Conservation (phyloP, 2,797 vertebrate genomes). For the Rhinatrema bivittatum region DNA sequence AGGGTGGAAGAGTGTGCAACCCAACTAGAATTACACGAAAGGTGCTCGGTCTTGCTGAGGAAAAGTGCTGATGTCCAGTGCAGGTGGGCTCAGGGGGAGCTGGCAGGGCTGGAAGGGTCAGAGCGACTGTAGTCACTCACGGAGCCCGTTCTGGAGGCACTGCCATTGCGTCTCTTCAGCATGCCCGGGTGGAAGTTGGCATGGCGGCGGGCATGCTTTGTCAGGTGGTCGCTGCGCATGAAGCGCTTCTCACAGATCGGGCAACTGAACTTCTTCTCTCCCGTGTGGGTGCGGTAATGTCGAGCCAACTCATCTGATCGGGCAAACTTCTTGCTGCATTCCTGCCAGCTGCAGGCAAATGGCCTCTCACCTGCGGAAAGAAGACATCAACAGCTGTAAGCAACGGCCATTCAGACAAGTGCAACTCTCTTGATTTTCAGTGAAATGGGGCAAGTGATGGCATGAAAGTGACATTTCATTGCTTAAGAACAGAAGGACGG, state of each 20-base stretch:
- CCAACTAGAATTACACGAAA: constrained; percentile 27
- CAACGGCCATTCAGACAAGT: not conserved
- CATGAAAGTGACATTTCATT: not conserved
- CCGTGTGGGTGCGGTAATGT: constrained; percentile 95
- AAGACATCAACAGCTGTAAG: constrained; percentile 1
- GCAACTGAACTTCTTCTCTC: constrained; percentile 94
- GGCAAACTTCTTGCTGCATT: constrained; percentile 95
- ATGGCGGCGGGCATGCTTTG: constrained; percentile 91
- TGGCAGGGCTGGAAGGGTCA: constrained; percentile 87
- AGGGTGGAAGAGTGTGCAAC: constrained; percentile 24
- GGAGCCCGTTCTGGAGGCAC: constrained; percentile 72
- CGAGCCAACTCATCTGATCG: constrained; percentile 93
- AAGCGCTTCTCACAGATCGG: constrained; percentile 95
- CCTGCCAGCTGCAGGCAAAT: constrained; percentile 91
- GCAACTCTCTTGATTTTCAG: accelerated
- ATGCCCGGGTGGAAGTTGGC: constrained; percentile 90
- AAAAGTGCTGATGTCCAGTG: constrained; percentile 62
- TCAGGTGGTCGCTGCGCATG: constrained; percentile 97
- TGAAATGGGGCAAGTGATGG: accelerated
- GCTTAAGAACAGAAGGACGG: no score
- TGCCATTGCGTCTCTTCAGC: constrained; percentile 75
- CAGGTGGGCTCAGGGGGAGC: constrained; percentile 77
- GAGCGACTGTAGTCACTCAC: constrained; percentile 97
- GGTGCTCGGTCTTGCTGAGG: constrained; percentile 30
- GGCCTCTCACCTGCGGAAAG: constrained; percentile 77